Conservation (phyloP, 2,888 invertebrate species). For the Stenolophus ochropezus region DNA sequence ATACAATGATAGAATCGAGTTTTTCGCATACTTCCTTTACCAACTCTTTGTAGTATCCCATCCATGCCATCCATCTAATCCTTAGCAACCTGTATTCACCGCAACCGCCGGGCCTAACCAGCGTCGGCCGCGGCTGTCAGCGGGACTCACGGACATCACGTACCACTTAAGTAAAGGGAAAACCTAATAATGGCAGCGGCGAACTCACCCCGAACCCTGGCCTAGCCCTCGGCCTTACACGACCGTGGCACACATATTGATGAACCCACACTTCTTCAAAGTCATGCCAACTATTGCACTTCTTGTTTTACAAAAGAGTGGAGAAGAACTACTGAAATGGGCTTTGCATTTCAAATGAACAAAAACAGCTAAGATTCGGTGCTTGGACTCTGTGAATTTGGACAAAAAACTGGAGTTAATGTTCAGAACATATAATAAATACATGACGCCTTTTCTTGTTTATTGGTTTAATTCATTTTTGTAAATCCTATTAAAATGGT, state of each 20-base stretch:
- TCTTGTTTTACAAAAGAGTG: background rate
- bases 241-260: conserved; percentile 31
- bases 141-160: conserved; percentile 53
- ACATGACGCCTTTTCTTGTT: no score
- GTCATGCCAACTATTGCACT: background rate
- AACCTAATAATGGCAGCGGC: conserved; percentile 55
- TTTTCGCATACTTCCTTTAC: no score
- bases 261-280: conserved; percentile 3
- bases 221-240: background rate
- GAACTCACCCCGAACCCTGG: background rate
- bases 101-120: background rate
- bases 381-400: no score
- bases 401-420: no score
- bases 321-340: background rate
- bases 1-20: no score
- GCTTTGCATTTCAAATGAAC: background rate
- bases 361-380: background rate
- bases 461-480: no score
- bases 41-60: background rate
- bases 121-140: background rate
- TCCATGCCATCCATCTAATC: background rate
- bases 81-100: background rate
- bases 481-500: no score
- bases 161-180: conserved; percentile 59
- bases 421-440: no score